Conservation (phyloP, 2,888 invertebrate species). For the Scaptomyza parva region DNA sequence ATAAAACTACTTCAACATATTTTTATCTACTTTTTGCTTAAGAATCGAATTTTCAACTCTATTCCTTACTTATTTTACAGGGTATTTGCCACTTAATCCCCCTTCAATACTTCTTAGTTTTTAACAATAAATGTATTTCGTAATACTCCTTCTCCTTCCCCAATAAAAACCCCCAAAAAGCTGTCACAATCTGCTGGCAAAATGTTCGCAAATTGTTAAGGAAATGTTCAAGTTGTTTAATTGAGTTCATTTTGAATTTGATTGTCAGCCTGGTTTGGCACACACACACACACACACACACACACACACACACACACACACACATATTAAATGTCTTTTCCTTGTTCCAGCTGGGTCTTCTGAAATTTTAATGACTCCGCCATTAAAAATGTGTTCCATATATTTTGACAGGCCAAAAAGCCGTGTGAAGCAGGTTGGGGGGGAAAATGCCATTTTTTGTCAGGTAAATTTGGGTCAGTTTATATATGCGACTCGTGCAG, state of each 20-base stretch:
- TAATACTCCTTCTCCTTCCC: too few species aligned
- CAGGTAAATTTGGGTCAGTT: slow-evolving; percentile 45
- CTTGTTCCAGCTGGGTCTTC: slow-evolving; percentile 60
- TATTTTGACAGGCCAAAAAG: neutral
- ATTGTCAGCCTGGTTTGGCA: slow-evolving; percentile 53
- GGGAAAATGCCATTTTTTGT: neutral
- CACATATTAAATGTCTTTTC: slow-evolving; percentile 62
- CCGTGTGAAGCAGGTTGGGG: accelerated
- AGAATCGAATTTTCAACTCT: too few species aligned
- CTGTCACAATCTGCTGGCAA: neutral
- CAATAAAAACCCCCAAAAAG: neutral
- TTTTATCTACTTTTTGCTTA: too few species aligned
- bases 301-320: slow-evolving; percentile 38
- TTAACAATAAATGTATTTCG: neutral
- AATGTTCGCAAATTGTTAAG: slow-evolving; percentile 26
- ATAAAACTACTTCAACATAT: too few species aligned
- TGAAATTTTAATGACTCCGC: slow-evolving; percentile 60
- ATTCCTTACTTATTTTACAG: too few species aligned
- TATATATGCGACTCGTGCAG: slow-evolving; percentile 6
- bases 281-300: slow-evolving; percentile 44
- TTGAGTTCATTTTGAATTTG: slow-evolving; percentile 65
- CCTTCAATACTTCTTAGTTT: neutral
- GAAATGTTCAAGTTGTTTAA: slow-evolving; percentile 48
- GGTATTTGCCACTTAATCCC: too few species aligned
- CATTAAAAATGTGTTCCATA: slow-evolving; percentile 51